Evolutionary conservation across 2,888 invertebrate species (phyloP), one percentile per base, ranked within the genome.

Genomic region (Pristionchus fissidentatus): DNA sequence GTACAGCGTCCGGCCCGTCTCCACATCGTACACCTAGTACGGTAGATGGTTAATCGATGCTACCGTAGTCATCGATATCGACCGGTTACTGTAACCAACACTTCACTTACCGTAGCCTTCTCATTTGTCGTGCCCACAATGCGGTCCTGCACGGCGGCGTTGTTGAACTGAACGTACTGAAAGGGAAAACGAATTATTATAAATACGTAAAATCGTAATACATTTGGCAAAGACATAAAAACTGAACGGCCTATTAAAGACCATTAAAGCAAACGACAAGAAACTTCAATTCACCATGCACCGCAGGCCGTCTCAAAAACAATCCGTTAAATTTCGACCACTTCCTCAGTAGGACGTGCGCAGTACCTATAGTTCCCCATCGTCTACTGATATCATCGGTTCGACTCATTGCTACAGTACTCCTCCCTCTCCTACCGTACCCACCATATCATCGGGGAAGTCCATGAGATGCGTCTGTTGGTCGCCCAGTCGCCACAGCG

Each of bases 101-200:
- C 52, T 19, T 3, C 26, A 32, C 84, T 43, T 93, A 95, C 95
- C 85, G 95, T 95, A 0, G 96, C 96, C 38, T 94, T 95, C 92
- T 96, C 96, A 32, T 95, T 95, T 92, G 95, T 95, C 0, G 98
- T 98, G 85, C 97, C 97, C 81, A 98, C 95, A 83, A 97, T 95
- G 86, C 95, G 94, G 90, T 97, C 97, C 93, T 97, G 96, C 0
- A 94, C 84, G 0, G 84, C 79, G 46, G 35, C 77, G 13, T 82
- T 81, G 78, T 90, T 90, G 32, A 97, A 96, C 89, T 96, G 96
- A 88, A 97, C 97, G 87, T 95, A 95, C 89, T 95, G 95, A 88
- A 97, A 94, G 46, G 22, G 19, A 10, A 66, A 66, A 13, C 3
- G 55, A 66, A 60, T 60, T 60, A 57, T 57, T 62, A 29, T 62